Conservation (phyloP, 2,113 vertebrate genomes). For the Labrus mixtus region DNA sequence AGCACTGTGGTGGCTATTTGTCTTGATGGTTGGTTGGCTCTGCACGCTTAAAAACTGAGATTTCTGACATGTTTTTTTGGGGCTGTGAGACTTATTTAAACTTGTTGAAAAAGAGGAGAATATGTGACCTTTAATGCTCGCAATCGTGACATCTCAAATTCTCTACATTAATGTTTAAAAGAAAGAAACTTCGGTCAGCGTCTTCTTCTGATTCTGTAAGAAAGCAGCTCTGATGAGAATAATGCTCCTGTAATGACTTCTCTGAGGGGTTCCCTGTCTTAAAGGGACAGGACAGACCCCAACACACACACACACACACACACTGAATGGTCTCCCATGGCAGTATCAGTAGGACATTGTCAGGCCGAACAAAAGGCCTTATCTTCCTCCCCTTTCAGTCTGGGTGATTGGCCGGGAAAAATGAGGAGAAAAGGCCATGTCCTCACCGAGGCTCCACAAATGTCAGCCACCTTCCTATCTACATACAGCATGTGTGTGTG, state of each 20-base stretch:
- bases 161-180: background rate
- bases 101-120: too few relatives aligned
- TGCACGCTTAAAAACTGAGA: too few relatives aligned
- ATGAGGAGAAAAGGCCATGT: constrained; percentile 89
- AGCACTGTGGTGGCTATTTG: too few relatives aligned
- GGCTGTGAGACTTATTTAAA: too few relatives aligned
- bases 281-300: constrained; percentile 29
- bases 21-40: too few relatives aligned
- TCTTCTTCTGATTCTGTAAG: constrained; percentile 11
- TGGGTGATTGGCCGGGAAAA: constrained; percentile 91
- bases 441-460: constrained; percentile 88
- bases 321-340: constrained; percentile 59
- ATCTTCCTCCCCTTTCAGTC: constrained; percentile 90
- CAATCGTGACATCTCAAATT: too few relatives aligned
- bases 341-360: constrained; percentile 89
- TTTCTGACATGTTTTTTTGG: too few relatives aligned
- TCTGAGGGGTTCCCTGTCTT: constrained; percentile 60
- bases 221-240: constrained; percentile 23
- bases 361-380: constrained; percentile 91
- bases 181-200: background rate
- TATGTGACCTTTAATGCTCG: too few relatives aligned
- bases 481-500: constrained; percentile 32
- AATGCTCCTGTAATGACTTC: constrained; percentile 40
- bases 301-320: constrained; percentile 22
- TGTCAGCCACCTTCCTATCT: constrained; percentile 87